Conservation (phyloP, 2,113 vertebrate genomes). For the Piaya cayana region DNA sequence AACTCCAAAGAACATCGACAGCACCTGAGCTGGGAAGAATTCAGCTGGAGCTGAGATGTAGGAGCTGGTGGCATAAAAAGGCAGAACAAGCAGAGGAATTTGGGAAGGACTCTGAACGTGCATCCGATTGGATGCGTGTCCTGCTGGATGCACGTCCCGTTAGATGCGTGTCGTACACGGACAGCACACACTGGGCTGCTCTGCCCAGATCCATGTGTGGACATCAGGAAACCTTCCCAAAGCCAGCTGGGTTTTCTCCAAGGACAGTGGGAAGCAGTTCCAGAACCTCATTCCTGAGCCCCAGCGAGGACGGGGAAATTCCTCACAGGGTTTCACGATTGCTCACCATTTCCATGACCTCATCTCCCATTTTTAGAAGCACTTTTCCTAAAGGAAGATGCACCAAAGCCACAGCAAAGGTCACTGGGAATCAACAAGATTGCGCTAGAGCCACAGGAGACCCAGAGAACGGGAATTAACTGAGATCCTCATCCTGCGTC, state of each 20-base stretch:
- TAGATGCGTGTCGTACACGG: fast-evolving
- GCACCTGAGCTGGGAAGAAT: not conserved
- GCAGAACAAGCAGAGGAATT: fast-evolving
- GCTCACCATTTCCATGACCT: not conserved
- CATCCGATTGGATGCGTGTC: too few relatives aligned
- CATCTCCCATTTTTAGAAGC: not conserved
- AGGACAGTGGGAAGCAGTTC: not conserved
- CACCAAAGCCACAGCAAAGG: not conserved
- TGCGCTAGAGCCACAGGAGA: not conserved
- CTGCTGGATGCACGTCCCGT: too few relatives aligned
- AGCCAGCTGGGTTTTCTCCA: not conserved
- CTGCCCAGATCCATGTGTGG: not conserved
- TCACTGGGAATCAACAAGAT: fast-evolving
- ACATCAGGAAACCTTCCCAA: not conserved
- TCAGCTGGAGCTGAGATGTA: not conserved
- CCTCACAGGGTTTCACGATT: fast-evolving
- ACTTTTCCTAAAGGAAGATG: not conserved
- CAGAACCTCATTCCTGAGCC: not conserved
- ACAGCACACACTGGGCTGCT: not conserved
- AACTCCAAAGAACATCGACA: not conserved
- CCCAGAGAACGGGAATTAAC: not conserved
- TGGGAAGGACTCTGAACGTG: not conserved
- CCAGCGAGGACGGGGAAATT: not conserved
- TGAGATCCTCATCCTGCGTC: not conserved
- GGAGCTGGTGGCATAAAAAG: not conserved